Evolutionary conservation across 2,888 invertebrate species (phyloP).

Genomic region (Stenurella melanura): DNA sequence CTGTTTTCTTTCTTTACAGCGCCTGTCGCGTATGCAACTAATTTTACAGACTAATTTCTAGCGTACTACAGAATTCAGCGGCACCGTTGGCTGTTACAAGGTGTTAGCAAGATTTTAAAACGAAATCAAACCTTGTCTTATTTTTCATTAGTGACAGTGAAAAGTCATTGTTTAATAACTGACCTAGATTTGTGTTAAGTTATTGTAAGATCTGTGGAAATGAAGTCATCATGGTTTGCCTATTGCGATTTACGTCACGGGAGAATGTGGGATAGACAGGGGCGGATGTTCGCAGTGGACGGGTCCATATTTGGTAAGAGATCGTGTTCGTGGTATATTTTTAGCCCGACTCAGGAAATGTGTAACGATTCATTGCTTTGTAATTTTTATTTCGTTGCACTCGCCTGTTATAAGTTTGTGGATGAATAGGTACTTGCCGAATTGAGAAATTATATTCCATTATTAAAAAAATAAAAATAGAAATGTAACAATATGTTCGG

Average conservation of each 20-base stretch:
- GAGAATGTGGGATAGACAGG: conserved; percentile 40
- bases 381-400: background rate
- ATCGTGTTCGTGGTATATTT: conserved; percentile 61
- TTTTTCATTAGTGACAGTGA: conserved; percentile 18
- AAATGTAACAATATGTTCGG: too few species aligned
- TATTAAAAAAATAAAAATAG: too few species aligned
- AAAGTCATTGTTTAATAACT: conserved; percentile 32
- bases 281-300: conserved; percentile 42
- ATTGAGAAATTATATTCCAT: background rate
- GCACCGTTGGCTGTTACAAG: too few species aligned
- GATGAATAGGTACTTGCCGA: background rate
- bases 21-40: conserved; percentile 12
- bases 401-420: background rate
- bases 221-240: conserved; percentile 34
- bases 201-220: background rate
- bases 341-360: conserved; percentile 51
- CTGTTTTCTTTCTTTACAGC: background rate
- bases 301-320: conserved; percentile 63
- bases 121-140: conserved; percentile 29
- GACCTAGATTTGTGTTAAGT: conserved; percentile 39
- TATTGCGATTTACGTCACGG: conserved; percentile 55
- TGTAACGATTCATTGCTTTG: conserved; percentile 9
- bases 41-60: background rate
- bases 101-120: conserved; percentile 11
- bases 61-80: background rate